A percentile compares a stretch with the other conserved stretches of the same genome.
Evolutionary conservation across 2,888 invertebrate species (phyloP).

Genomic region (Cetonia aurata): DNA sequence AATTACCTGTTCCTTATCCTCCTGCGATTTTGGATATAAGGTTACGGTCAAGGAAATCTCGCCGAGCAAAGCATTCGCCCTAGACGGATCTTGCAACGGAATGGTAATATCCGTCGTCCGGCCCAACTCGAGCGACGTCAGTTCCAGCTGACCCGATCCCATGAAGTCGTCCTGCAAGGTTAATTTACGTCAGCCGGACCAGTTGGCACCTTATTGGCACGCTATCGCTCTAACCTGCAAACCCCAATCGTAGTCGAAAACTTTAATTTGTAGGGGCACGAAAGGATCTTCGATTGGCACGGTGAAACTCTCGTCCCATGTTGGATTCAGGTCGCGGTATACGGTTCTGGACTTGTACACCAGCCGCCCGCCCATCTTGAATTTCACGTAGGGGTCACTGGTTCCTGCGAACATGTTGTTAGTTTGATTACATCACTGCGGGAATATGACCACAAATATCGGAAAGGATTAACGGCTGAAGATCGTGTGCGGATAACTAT

Average conservation of each 20-base stretch:
- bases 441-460: not conserved
- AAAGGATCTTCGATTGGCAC: constrained; percentile 94
- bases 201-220: not conserved
- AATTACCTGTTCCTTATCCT: constrained; percentile 92
- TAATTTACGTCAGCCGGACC: constrained; percentile 19
- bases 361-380: constrained; percentile 87
- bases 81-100: constrained; percentile 82
- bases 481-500: no score
- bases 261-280: constrained; percentile 87
- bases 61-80: constrained; percentile 78
- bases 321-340: constrained; percentile 93
- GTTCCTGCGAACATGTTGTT: constrained; percentile 74
- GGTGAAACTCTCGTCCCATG: constrained; percentile 98
- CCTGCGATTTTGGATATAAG: constrained; percentile 92
- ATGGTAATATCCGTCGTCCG: constrained; percentile 82
- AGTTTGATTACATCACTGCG: not conserved
- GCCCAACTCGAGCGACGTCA: constrained; percentile 85
- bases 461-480: no score
- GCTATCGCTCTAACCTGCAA: constrained; percentile 67
- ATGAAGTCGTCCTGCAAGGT: constrained; percentile 91
- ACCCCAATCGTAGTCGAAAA: constrained; percentile 98
- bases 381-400: constrained; percentile 98
- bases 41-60: constrained; percentile 86
- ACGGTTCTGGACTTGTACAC: constrained; percentile 96
- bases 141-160: constrained; percentile 90